phyloP scores from a whole-genome alignment of 2,113 vertebrate genomes.

The Promerops cafer region DNA sequence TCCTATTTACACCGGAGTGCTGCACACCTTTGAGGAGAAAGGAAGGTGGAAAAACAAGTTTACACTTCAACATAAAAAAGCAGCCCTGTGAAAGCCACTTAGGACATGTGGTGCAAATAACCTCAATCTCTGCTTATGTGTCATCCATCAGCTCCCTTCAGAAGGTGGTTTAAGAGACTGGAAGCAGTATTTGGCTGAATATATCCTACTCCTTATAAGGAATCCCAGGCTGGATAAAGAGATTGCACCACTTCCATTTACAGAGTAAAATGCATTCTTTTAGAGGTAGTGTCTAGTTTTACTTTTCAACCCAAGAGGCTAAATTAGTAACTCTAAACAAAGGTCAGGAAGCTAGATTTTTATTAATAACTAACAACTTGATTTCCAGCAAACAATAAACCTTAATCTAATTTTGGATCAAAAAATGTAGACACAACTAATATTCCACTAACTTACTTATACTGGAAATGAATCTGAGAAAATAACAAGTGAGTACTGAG shows the following conservation, averaged over 20 bases:
- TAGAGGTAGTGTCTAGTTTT: not conserved
- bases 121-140: not conserved
- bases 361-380: not conserved
- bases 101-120: not conserved
- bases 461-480: not conserved
- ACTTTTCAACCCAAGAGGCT: not conserved
- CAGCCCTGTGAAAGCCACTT: not conserved
- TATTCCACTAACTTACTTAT: not conserved
- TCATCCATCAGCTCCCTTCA: not conserved
- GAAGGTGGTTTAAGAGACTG: not conserved
- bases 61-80: not conserved
- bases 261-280: not conserved
- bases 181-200: not conserved
- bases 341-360: not conserved
- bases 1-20: not conserved
- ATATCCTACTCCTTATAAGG: not conserved
- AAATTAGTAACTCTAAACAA: not conserved
- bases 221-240: not conserved
- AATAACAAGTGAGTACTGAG: not conserved
- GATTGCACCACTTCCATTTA: not conserved
- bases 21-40: not conserved
- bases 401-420: not conserved
- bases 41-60: not conserved
- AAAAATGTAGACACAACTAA: not conserved
- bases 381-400: not conserved